Percentiles rank a stretch among this genome's conserved stretches.
Evolutionary conservation across 2,888 invertebrate species (phyloP).

Genomic region (Mesochorus sp.): DNA sequence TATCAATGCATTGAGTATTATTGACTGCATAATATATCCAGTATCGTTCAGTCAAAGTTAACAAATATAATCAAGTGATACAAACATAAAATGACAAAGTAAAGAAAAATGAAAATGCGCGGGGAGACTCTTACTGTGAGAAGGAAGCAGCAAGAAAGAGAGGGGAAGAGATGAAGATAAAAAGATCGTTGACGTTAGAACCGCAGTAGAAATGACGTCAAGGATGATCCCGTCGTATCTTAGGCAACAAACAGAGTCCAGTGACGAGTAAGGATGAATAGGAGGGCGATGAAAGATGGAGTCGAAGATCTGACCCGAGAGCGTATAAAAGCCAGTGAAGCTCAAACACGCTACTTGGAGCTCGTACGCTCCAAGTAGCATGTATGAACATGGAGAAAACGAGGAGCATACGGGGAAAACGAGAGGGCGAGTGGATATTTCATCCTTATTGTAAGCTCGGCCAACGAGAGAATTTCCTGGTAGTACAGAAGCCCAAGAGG

Average conservation of each 20-base stretch:
- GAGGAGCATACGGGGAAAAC: conserved; percentile 21
- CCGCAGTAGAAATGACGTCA: background rate
- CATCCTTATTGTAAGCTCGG: conserved; percentile 31
- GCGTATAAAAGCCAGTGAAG: conserved; percentile 5
- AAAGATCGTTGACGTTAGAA: conserved; percentile 17
- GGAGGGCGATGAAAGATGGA: background rate
- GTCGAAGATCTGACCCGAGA: conserved; percentile 1
- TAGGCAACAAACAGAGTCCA: conserved; percentile 2
- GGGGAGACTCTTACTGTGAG: too few species aligned
- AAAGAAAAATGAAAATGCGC: too few species aligned
- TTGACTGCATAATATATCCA: too few species aligned
- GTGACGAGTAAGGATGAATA: conserved; percentile 22
- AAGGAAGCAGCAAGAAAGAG: background rate
- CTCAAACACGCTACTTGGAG: conserved; percentile 1
- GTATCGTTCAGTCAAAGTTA: too few species aligned
- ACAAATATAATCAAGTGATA: too few species aligned
- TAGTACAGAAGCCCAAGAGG: too few species aligned
- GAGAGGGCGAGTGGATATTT: conserved; percentile 45
- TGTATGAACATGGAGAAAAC: conserved; percentile 47
- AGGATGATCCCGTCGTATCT: conserved; percentile 1
- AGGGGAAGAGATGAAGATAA: background rate
- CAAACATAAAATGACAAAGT: too few species aligned
- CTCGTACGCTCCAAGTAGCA: too few species aligned
- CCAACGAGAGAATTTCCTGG: conserved; percentile 16
- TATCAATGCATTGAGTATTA: too few species aligned